Conservation (phyloP, 2,888 invertebrate genomes). For the Syritta pipiens region DNA sequence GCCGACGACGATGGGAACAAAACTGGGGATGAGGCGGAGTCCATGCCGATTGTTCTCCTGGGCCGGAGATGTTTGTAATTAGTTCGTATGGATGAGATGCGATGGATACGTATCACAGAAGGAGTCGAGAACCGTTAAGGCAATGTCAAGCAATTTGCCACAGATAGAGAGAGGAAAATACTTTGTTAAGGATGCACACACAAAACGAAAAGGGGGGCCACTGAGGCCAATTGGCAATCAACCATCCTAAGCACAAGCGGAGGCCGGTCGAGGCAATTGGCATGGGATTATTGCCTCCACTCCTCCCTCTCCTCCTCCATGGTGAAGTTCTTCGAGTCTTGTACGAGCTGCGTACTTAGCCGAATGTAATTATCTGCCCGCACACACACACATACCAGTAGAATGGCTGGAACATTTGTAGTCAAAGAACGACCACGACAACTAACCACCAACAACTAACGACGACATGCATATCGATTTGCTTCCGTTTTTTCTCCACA, state of each 20-base stretch:
- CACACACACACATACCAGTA: constrained; percentile 39
- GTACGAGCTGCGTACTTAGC: constrained; percentile 47
- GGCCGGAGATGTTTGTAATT: no score
- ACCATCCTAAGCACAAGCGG: constrained; percentile 39
- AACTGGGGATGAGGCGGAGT: no score
- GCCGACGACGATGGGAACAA: no score
- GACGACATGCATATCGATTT: constrained; percentile 65
- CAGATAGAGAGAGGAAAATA: constrained; percentile 38
- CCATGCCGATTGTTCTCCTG: no score
- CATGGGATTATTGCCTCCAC: constrained; percentile 19
- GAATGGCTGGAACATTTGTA: constrained; percentile 53
- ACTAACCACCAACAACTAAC: constrained; percentile 30
- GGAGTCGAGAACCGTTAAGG: constrained; percentile 61
- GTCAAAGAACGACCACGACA: constrained; percentile 44
- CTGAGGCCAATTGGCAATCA: constrained; percentile 59
- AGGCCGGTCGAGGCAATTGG: constrained; percentile 30
- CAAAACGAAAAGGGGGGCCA: no score
- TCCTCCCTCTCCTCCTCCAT: constrained; percentile 3
- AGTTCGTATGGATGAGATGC: no score
- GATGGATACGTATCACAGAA: no score
- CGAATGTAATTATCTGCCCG: constrained; percentile 61
- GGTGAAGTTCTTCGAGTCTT: constrained; percentile 8
- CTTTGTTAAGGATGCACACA: constrained; percentile 27
- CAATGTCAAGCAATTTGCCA: constrained; percentile 45
- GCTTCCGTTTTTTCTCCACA: constrained; percentile 56